These are phyloP conservation scores for Apodemia hepburni DNA, from an alignment of 2,888 invertebrate genomes.

Conservation along the genomic window DNA sequence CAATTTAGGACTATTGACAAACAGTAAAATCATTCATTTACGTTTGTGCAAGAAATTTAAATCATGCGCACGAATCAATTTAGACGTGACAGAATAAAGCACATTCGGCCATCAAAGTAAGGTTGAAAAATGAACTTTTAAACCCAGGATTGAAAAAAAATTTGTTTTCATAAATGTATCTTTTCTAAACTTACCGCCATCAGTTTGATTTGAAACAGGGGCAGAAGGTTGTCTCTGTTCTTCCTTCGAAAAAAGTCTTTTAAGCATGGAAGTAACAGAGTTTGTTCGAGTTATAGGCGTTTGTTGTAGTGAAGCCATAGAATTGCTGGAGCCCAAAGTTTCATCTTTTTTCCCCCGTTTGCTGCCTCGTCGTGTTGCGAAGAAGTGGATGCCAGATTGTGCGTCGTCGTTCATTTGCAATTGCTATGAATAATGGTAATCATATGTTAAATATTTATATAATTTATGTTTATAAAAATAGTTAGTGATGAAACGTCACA, in stretches of 20 bases:
- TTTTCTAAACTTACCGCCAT: slow-evolving; percentile 51
- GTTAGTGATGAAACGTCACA: neutral
- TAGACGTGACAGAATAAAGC: too few relatives aligned
- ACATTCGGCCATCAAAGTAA: too few relatives aligned
- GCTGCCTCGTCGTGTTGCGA: slow-evolving; percentile 77
- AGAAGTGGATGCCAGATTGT: slow-evolving; percentile 87
- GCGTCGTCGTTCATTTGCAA: slow-evolving; percentile 84
- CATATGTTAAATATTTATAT: slow-evolving; percentile 24
- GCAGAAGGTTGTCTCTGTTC: slow-evolving; percentile 67
- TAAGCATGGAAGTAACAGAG: slow-evolving; percentile 89
- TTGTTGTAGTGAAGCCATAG: slow-evolving; percentile 82
- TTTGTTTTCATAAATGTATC: neutral
- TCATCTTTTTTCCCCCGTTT: slow-evolving; percentile 65
- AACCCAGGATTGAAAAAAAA: too few relatives aligned
- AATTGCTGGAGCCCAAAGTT: slow-evolving; percentile 70
- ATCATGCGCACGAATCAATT: too few relatives aligned
- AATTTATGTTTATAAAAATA: slow-evolving; percentile 14
- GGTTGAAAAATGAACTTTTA: too few relatives aligned
- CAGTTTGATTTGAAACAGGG: slow-evolving; percentile 55
- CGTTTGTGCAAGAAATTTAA: too few relatives aligned
- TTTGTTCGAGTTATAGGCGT: slow-evolving; percentile 85
- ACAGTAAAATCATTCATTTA: too few relatives aligned
- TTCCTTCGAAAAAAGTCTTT: slow-evolving; percentile 88
- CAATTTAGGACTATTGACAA: too few relatives aligned
- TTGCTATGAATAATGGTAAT: slow-evolving; percentile 49